Conservation (phyloP, 1,140 invertebrate species). For the Oryctes rhinoceros region DNA sequence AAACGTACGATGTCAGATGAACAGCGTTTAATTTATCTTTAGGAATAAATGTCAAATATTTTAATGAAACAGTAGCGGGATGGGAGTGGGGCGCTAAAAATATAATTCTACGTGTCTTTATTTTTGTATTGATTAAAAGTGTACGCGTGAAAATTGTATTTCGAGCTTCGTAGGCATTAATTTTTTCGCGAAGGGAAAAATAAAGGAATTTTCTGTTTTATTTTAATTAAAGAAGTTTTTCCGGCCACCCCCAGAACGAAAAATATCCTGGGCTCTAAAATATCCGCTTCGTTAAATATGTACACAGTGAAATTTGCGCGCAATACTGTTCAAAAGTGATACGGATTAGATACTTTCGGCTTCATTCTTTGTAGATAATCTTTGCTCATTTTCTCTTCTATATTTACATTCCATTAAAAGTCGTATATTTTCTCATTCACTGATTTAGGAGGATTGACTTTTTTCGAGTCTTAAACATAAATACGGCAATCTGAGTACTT, state of each 20-base stretch:
- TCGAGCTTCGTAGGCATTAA: slow-evolving; percentile 2
- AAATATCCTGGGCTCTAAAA: neutral
- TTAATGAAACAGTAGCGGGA: slow-evolving; percentile 6
- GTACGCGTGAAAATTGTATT: neutral
- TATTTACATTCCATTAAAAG: slow-evolving; percentile 31
- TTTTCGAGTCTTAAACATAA: too few species aligned
- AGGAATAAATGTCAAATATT: slow-evolving; percentile 28
- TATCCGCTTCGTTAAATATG: slow-evolving; percentile 33
- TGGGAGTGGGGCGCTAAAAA: neutral
- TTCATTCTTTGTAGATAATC: slow-evolving; percentile 17
- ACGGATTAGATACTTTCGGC: slow-evolving; percentile 29
- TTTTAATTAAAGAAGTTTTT: slow-evolving; percentile 38
- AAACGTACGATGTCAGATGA: slow-evolving; percentile 7
- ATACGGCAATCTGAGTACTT: too few species aligned
- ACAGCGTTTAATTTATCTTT: slow-evolving; percentile 15
- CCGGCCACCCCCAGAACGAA: slow-evolving; percentile 10
- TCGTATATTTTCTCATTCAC: neutral
- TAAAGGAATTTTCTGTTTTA: slow-evolving; percentile 33
- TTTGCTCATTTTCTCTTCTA: neutral
- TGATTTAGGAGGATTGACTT: neutral
- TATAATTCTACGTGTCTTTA: slow-evolving; percentile 25
- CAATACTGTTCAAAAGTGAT: slow-evolving; percentile 31
- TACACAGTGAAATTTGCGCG: slow-evolving; percentile 17
- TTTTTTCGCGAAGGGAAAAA: slow-evolving; percentile 23
- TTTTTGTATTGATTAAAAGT: slow-evolving; percentile 7